Base-by-base conservation (phyloP, 2,797 vertebrate species). In the Sitta carolinensis region DNA sequence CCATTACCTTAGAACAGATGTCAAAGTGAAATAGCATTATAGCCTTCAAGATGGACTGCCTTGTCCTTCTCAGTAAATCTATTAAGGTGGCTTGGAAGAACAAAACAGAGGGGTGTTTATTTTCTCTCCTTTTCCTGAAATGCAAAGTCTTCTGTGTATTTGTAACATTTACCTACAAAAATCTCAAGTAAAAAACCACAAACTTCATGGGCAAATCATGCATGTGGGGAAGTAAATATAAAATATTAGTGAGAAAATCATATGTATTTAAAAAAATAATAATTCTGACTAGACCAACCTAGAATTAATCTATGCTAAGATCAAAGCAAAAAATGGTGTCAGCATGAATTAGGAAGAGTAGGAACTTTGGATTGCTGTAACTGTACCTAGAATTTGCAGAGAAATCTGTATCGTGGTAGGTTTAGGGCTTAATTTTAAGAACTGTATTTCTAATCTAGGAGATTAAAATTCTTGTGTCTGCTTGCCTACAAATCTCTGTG, bases 1-100 rank as follows among this genome's bases (percentile, higher is more conserved):
- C 95, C 92, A 97, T 97, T 97, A 96, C 97, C 92, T 96, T 84
- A 64, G 89, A 96, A 91, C 75, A 93, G 84, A 97, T 95, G 92
- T 93, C 94, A 94, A 88, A 93, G 74, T 94, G 93, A 96, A 93
- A 95, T 95, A 94, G 82, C 90, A 95, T 96, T 96, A 97, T 92
- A 96, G 94, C 94, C 93, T 95, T 92, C 88, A 90, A 94, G 95
- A 97, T 92, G 88, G 83, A 96, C 93, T 93, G 81, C 79, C 88
- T 89, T 94, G 89, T 96, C 95, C 95, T 96, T 91, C 93, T 91
- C 64, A 79, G 86, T 93, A 92, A 93, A 96, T 89, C 94, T 93
- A 47, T 97, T 97, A 95, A 93, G 74, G 81, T 69, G 47, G 29
- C 57, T 87, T 73, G 32, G 26, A 78, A 84, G 92, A 93, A 48